Evolutionary conservation across 23 tunicate genomes (phyloP).

Genomic region (Trididemnum miniatum): DNA sequence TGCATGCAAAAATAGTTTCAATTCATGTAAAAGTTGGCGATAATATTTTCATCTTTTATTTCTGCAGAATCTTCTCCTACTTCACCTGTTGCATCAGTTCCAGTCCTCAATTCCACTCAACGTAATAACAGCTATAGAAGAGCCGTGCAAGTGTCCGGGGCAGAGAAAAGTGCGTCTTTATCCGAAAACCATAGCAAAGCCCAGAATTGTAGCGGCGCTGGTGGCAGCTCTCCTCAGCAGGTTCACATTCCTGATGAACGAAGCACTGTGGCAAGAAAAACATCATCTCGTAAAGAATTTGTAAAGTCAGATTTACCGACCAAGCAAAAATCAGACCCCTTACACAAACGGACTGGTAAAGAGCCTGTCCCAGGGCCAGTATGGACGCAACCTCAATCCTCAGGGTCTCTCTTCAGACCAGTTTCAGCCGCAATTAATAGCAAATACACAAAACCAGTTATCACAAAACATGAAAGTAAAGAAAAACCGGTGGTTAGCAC

Average conservation of each 20-base stretch:
- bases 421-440: not conserved
- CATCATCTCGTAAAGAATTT: not conserved
- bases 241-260: not conserved
- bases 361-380: not conserved
- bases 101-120: slow-evolving; percentile 29
- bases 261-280: not conserved
- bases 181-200: slow-evolving; percentile 37
- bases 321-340: slow-evolving; percentile 32
- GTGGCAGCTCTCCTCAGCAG: slow-evolving; percentile 8
- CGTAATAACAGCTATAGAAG: slow-evolving; percentile 64
- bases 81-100: no score
- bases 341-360: slow-evolving; percentile 36
- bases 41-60: not conserved
- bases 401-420: not conserved
- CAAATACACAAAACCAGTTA: not conserved
- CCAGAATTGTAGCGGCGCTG: not conserved
- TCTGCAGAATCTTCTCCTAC: not conserved
- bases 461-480: not conserved
- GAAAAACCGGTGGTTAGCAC: not conserved
- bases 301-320: not conserved
- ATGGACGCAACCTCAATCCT: not conserved
- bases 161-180: not conserved
- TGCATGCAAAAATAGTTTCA: no score
- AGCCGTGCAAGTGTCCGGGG: slow-evolving; percentile 43
- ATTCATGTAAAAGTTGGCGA: no score